A percentile compares a stretch with the other conserved stretches of the same genome.
These are phyloP conservation scores for human (Homo sapiens) DNA, from an alignment of 2,113 vertebrate genomes.

Conservation along the genomic window DNA sequence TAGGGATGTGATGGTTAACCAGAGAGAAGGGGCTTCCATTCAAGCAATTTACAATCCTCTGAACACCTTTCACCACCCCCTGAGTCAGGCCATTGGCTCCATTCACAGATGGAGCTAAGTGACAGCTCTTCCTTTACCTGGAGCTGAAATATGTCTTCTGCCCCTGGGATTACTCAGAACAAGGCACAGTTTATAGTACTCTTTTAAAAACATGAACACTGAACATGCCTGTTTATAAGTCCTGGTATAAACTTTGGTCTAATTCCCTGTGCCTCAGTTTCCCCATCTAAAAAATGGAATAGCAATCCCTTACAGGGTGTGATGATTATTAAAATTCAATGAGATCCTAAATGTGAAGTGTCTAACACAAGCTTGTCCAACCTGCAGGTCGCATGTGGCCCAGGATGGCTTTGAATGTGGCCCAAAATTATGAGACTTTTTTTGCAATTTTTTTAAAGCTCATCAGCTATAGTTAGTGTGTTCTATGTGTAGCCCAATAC, in stretches of 20 bases:
- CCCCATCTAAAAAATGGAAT: not conserved
- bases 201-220: not conserved
- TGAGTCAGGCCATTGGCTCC: not conserved
- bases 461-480: no score
- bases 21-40: not conserved
- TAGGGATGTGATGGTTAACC: not conserved
- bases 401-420: no score
- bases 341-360: not conserved
- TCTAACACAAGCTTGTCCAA: no score
- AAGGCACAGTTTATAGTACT: not conserved
- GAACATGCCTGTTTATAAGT: not conserved
- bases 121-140: not conserved
- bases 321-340: not conserved
- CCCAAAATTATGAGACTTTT: no score
- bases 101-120: not conserved
- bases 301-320: not conserved
- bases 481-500: no score
- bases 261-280: not conserved
- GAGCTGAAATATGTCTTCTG: not conserved
- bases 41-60: not conserved
- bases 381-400: no score
- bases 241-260: not conserved
- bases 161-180: not conserved
- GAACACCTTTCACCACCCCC: not conserved
- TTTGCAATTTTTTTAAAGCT: no score